Conservation (phyloP, 2,797 vertebrate species). For the Zenarchopterus dispar region DNA sequence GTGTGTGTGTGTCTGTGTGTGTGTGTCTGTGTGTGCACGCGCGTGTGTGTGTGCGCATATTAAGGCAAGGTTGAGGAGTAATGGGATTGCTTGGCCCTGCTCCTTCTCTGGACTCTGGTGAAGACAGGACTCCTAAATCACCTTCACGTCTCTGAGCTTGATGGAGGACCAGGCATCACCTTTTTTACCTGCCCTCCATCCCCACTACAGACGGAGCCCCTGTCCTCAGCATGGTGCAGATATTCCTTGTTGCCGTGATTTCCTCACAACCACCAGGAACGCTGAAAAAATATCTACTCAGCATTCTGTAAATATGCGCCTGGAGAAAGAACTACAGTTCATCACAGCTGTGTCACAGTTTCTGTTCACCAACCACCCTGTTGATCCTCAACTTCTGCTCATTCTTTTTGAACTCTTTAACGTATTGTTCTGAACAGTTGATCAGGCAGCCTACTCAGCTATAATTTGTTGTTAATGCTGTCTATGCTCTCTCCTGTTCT, state of each 20-base stretch:
- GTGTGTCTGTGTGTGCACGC: slow-evolving; percentile 2
- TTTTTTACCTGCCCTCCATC: slow-evolving; percentile 44
- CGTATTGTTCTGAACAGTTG: slow-evolving; percentile 31
- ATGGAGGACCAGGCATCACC: slow-evolving; percentile 63
- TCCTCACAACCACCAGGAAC: slow-evolving; percentile 52
- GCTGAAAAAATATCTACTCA: slow-evolving; percentile 67
- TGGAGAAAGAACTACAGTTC: slow-evolving; percentile 49
- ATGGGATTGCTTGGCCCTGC: slow-evolving; percentile 71
- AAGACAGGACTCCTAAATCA: slow-evolving; percentile 76
- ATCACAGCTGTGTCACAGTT: slow-evolving; percentile 42
- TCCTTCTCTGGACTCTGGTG: slow-evolving; percentile 60
- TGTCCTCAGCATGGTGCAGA: slow-evolving; percentile 31
- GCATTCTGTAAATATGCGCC: slow-evolving; percentile 66
- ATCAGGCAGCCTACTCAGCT: no score
- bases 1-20: not conserved
- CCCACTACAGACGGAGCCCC: slow-evolving; percentile 34
- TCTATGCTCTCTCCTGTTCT: no score
- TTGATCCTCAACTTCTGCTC: slow-evolving; percentile 36
- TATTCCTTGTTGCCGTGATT: slow-evolving; percentile 46
- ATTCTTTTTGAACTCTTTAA: slow-evolving; percentile 55
- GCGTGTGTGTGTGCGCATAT: slow-evolving; percentile 22
- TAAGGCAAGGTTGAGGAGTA: slow-evolving; percentile 70
- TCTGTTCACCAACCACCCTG: slow-evolving; percentile 23
- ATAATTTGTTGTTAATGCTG: no score
- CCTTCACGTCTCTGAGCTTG: slow-evolving; percentile 72